Conservation (phyloP, 1,140 invertebrate genomes). For the Manduca sexta region DNA sequence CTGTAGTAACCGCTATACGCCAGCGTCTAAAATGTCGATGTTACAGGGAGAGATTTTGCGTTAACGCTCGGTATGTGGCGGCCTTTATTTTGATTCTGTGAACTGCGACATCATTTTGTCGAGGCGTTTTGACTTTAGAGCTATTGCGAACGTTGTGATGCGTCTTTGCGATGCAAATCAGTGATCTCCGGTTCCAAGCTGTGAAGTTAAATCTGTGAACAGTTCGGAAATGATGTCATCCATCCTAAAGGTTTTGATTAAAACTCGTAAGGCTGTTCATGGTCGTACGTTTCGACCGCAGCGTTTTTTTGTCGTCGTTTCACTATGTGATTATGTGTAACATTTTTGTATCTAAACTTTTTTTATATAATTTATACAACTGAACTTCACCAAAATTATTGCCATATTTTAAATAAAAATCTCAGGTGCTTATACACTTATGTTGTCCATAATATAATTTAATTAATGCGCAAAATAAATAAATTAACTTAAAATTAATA, state of each 20-base stretch:
- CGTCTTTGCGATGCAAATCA: no score
- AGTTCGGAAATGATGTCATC: background rate
- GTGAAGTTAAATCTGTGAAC: no score
- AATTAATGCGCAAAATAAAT: no score
- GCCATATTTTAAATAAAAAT: no score
- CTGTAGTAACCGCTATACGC: slow-evolving; percentile 10
- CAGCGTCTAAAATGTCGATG: slow-evolving; percentile 7
- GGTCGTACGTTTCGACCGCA: background rate
- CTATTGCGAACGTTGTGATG: background rate
- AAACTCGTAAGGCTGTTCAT: slow-evolving; percentile 4
- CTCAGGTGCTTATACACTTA: no score
- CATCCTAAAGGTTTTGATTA: slow-evolving; percentile 20
- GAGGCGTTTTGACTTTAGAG: background rate
- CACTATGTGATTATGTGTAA: no score
- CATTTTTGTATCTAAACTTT: no score
- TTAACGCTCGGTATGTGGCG: slow-evolving; percentile 32
- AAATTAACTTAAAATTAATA: no score
- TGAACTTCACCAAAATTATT: no score
- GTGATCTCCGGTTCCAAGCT: background rate
- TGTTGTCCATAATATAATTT: no score
- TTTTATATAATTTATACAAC: no score
- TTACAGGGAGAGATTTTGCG: slow-evolving; percentile 4
- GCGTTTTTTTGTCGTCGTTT: background rate
- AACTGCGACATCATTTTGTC: background rate
- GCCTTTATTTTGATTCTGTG: slow-evolving; percentile 38